phyloP scores from a whole-genome alignment of 2,888 invertebrate species.

The Malacosoma neustria region DNA sequence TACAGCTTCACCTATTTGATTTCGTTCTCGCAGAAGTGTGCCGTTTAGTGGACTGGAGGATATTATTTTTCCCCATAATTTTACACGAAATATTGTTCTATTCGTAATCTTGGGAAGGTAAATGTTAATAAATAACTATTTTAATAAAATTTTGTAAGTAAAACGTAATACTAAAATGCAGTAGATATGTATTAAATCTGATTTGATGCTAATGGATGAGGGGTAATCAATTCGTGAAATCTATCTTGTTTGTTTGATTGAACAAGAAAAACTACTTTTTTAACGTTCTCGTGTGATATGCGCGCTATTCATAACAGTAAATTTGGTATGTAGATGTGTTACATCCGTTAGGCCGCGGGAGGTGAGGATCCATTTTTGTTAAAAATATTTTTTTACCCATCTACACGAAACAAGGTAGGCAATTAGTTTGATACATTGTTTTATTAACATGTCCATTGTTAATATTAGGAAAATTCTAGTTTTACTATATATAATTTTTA shows the following conservation, averaged over 20 bases:
- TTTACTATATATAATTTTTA: no score
- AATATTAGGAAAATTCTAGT: no score
- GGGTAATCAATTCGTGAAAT: slow-evolving; percentile 23
- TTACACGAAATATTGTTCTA: no score
- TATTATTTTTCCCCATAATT: no score
- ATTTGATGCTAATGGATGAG: slow-evolving; percentile 5
- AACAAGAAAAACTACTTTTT: slow-evolving; percentile 49
- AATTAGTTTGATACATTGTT: not conserved
- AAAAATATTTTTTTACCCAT: not conserved
- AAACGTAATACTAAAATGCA: no score
- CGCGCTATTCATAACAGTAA: slow-evolving; percentile 40
- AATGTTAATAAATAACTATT: no score
- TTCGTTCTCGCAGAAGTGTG: not conserved
- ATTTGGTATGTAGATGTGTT: slow-evolving; percentile 29
- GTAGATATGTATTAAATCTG: no score
- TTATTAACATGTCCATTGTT: not conserved
- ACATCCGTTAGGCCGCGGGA: slow-evolving; percentile 50
- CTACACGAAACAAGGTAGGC: not conserved
- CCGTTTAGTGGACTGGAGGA: not conserved
- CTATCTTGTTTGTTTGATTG: slow-evolving; percentile 27
- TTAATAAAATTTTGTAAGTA: no score
- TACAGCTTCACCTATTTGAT: no score
- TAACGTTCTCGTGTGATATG: slow-evolving; percentile 20
- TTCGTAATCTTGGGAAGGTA: not conserved
- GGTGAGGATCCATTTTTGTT: slow-evolving; percentile 16